A percentile compares a stretch with the other conserved stretches of the same genome.
phyloP scores from a whole-genome alignment of 2,888 invertebrate species.

The Lasioglossum lativentre region DNA sequence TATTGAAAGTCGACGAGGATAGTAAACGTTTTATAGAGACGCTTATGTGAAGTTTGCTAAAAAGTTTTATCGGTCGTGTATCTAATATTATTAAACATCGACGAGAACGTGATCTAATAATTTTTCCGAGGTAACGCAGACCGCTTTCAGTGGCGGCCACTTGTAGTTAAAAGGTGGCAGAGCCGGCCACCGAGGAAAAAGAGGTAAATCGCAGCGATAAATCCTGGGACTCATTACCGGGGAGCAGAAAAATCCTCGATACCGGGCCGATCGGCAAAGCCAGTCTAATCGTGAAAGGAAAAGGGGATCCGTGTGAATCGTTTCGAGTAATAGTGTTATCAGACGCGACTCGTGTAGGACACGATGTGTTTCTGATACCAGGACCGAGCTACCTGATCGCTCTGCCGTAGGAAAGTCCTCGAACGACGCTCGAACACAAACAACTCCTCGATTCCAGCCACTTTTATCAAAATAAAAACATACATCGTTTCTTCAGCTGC shows the following conservation, averaged over 20 bases:
- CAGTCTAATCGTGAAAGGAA: slow-evolving; percentile 71
- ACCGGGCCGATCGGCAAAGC: slow-evolving; percentile 40
- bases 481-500: neutral
- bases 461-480: neutral
- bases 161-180: neutral
- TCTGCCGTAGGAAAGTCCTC: slow-evolving; percentile 61
- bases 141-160: neutral
- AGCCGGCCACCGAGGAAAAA: slow-evolving; percentile 11
- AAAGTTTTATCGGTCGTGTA: neutral
- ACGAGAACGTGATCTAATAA: neutral
- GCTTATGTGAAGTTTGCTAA: neutral
- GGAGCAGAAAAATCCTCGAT: slow-evolving; percentile 42
- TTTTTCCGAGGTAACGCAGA: neutral
- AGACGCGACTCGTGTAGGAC: slow-evolving; percentile 80
- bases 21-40: neutral
- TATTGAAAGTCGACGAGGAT: neutral
- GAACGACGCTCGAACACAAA: slow-evolving; percentile 48
- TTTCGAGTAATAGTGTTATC: slow-evolving; percentile 81
- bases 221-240: slow-evolving; percentile 43
- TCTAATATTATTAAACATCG: slow-evolving; percentile 13
- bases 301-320: slow-evolving; percentile 76
- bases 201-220: slow-evolving; percentile 34
- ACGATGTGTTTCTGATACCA: slow-evolving; percentile 83
- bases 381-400: slow-evolving; percentile 75
- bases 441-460: slow-evolving; percentile 6